Percentiles rank a stretch among this genome's conserved stretches.
These are phyloP conservation scores for Drosophila murphyi DNA, from an alignment of 1,140 invertebrate species.

Conservation along the genomic window DNA sequence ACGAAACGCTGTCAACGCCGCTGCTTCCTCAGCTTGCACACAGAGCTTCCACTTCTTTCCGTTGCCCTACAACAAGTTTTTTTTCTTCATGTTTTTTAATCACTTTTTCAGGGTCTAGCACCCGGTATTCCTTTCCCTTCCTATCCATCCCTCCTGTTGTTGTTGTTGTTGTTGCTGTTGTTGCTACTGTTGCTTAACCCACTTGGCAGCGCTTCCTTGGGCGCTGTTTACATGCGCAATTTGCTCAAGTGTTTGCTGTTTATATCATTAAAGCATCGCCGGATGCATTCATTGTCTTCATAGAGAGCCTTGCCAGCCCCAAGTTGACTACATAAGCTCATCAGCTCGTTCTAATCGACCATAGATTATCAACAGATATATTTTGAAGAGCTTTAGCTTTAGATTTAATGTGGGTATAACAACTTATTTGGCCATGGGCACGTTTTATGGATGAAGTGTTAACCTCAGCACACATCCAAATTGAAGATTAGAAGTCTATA, in stretches of 20 bases:
- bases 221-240: constrained; percentile 74
- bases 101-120: constrained; percentile 79
- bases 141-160: neutral
- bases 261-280: constrained; percentile 69
- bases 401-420: neutral
- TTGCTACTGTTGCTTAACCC: constrained; percentile 37
- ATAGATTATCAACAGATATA: neutral
- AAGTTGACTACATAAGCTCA: neutral
- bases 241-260: constrained; percentile 77
- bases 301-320: neutral
- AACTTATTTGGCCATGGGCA: neutral
- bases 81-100: constrained; percentile 64
- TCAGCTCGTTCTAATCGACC: constrained; percentile 15
- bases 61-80: constrained; percentile 59
- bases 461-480: too few relatives aligned
- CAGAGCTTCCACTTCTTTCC: neutral
- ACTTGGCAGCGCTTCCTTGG: constrained; percentile 40
- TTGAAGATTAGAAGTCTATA: too few relatives aligned
- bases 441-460: too few relatives aligned
- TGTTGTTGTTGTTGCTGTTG: constrained; percentile 9
- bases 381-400: neutral
- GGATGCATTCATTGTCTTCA: constrained; percentile 43
- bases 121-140: constrained; percentile 36
- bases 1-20: constrained; percentile 44
- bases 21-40: neutral